phyloP scores from a whole-genome alignment of 2,797 vertebrate genomes.

The Alcedo quadribrachys region DNA sequence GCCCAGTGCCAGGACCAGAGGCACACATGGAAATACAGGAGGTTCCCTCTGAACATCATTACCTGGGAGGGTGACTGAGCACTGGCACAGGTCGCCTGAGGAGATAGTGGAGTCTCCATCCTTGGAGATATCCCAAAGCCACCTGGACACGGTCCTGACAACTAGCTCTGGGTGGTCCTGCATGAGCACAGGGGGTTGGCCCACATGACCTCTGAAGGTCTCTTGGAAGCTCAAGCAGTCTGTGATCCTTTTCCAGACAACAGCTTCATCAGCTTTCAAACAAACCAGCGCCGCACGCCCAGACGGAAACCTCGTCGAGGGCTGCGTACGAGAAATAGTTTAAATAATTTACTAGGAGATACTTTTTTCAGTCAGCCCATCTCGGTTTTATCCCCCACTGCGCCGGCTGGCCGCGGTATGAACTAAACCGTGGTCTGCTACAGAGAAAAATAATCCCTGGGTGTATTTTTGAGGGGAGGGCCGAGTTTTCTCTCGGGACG shows the following conservation, averaged over 20 bases:
- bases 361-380: too few species aligned
- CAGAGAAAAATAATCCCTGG: background rate
- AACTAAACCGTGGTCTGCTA: background rate
- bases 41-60: background rate
- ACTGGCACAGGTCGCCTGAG: background rate
- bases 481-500: background rate
- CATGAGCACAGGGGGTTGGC: background rate
- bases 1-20: background rate
- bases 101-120: background rate
- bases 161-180: background rate
- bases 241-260: background rate
- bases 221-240: background rate
- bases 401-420: fast-evolving
- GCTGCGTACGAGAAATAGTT: background rate
- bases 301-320: background rate
- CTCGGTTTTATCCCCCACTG: fast-evolving
- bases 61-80: background rate
- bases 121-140: background rate
- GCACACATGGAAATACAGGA: background rate
- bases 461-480: background rate
- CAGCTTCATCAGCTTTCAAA: background rate
- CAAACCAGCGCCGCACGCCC: background rate
- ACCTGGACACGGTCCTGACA: background rate
- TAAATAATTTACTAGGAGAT: background rate
- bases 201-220: background rate